Percentiles rank a stretch among this genome's conserved stretches.
These are phyloP conservation scores for Tromatobia lineatoria DNA, from an alignment of 2,888 invertebrate genomes.

Conservation along the genomic window DNA sequence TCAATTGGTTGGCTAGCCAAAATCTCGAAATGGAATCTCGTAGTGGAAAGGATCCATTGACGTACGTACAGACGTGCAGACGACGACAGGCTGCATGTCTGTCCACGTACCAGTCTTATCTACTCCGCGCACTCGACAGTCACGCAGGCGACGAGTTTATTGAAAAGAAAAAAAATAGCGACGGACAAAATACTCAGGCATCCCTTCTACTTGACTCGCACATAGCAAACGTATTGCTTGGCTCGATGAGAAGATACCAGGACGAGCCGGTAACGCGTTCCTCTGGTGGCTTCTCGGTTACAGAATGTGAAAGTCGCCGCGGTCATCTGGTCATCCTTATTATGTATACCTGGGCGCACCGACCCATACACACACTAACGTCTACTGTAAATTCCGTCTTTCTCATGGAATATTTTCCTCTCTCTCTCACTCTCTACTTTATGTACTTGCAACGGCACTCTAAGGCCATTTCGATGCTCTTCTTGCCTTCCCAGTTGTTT, in stretches of 20 bases:
- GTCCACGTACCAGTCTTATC: background rate
- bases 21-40: background rate
- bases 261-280: constrained; percentile 8
- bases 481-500: background rate
- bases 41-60: background rate
- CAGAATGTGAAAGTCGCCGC: constrained; percentile 74
- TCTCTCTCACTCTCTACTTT: background rate
- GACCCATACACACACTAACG: constrained; percentile 41
- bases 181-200: background rate
- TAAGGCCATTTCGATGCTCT: constrained; percentile 14
- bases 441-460: constrained; percentile 3
- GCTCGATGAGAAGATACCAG: constrained; percentile 5
- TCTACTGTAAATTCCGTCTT: background rate
- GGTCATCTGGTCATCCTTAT: constrained; percentile 75
- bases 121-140: constrained; percentile 7
- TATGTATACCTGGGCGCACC: constrained; percentile 70
- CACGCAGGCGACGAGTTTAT: background rate
- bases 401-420: background rate
- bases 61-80: background rate
- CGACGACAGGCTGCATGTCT: background rate
- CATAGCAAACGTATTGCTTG: too few species aligned
- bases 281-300: constrained; percentile 68
- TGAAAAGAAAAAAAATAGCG: background rate
- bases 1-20: background rate
- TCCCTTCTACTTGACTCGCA: background rate